phyloP scores from a whole-genome alignment of 2,888 invertebrate genomes.

The Choreutis nemorana region DNA sequence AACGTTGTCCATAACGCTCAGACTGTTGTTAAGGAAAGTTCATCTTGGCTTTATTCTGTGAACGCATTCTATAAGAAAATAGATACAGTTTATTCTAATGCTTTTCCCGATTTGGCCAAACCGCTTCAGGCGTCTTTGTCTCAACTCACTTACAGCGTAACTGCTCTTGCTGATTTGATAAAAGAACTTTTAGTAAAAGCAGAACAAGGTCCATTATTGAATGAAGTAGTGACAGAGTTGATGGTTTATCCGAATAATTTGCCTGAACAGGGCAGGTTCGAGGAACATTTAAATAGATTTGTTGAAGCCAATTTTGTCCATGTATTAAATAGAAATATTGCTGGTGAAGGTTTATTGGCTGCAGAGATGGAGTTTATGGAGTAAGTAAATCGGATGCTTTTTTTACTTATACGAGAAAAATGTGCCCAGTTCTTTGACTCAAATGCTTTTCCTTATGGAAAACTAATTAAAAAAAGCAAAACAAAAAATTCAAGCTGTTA shows the following conservation, averaged over 20 bases:
- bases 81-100: slow-evolving; percentile 61
- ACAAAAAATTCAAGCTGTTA: too few relatives aligned
- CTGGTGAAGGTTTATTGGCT: slow-evolving; percentile 17
- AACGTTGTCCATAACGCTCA: slow-evolving; percentile 21
- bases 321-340: slow-evolving; percentile 29
- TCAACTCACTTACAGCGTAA: slow-evolving; percentile 72
- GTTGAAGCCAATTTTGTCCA: slow-evolving; percentile 35
- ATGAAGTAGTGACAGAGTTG: slow-evolving; percentile 41
- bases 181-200: slow-evolving; percentile 44
- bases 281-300: slow-evolving; percentile 53
- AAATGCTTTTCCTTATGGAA: too few relatives aligned
- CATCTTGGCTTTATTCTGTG: slow-evolving; percentile 62
- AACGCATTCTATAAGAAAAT: slow-evolving; percentile 65
- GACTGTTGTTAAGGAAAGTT: slow-evolving; percentile 40
- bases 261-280: slow-evolving; percentile 18
- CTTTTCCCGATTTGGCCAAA: slow-evolving; percentile 81
- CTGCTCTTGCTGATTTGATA: slow-evolving; percentile 60
- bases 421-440: too few relatives aligned
- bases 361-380: slow-evolving; percentile 54
- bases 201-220: slow-evolving; percentile 29
- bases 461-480: too few relatives aligned
- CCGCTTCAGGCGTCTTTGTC: slow-evolving; percentile 75
- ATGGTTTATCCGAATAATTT: slow-evolving; percentile 57
- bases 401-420: too few relatives aligned
- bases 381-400: slow-evolving; percentile 29